Percentiles rank a stretch among this genome's conserved stretches.
These are phyloP conservation scores for Hippolais icterina DNA, from an alignment of 2,113 vertebrate genomes.

Conservation along the genomic window DNA sequence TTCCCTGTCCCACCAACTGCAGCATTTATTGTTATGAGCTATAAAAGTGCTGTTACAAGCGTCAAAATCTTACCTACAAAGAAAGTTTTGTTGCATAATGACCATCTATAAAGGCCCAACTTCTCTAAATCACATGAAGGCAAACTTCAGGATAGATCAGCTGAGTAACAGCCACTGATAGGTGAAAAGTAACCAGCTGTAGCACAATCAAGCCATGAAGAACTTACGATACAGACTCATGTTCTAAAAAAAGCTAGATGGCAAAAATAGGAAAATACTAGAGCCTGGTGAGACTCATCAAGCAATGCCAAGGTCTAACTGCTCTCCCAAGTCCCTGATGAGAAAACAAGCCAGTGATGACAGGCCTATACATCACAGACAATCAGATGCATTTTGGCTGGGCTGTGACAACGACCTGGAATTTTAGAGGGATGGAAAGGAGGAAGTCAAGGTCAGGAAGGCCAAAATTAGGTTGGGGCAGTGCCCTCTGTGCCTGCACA, in stretches of 20 bases:
- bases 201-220: not conserved
- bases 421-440: not conserved
- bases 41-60: not conserved
- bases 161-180: not conserved
- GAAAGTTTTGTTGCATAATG: not conserved
- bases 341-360: not conserved
- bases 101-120: not conserved
- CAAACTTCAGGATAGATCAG: not conserved
- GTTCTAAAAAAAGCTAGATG: not conserved
- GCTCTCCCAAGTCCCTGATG: not conserved
- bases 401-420: not conserved
- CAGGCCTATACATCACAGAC: not conserved
- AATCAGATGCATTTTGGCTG: not conserved
- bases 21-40: not conserved
- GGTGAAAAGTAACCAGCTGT: not conserved
- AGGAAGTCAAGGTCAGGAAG: not conserved
- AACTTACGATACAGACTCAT: not conserved
- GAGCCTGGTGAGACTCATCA: not conserved
- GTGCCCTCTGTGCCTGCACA: not conserved
- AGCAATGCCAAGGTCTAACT: not conserved
- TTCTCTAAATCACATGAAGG: not conserved
- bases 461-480: not conserved
- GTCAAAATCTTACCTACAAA: not conserved
- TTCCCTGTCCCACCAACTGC: not conserved
- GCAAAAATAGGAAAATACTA: not conserved